Percentiles rank a stretch among this genome's conserved stretches.
Evolutionary conservation across 2,888 invertebrate species (phyloP).

Genomic region (Tetragnatha montana): DNA sequence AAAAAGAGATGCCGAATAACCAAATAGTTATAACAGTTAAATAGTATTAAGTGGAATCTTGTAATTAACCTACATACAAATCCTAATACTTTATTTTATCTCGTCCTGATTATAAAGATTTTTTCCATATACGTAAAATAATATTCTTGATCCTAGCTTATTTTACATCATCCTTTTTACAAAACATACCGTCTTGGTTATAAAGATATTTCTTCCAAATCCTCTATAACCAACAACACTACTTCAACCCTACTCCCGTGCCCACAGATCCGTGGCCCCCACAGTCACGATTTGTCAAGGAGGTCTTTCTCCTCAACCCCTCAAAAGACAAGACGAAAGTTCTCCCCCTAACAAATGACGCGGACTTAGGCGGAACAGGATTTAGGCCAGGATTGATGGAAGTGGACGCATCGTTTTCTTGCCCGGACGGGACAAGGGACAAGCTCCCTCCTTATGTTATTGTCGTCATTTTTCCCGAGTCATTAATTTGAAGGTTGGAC

Average conservation of each 20-base stretch:
- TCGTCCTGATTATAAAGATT: too few relatives aligned
- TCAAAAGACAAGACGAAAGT: neutral
- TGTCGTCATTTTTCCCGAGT: constrained; percentile 44
- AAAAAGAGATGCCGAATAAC: too few relatives aligned
- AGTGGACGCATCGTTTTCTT: constrained; percentile 8
- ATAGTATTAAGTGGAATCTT: too few relatives aligned
- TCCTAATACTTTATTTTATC: too few relatives aligned
- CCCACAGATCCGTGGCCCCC: neutral
- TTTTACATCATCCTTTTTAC: too few relatives aligned
- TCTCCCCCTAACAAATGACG: constrained; percentile 21
- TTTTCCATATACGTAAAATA: too few relatives aligned
- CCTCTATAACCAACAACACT: neutral
- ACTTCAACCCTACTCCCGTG: neutral
- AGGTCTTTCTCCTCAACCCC: neutral
- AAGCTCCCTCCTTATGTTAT: constrained; percentile 34
- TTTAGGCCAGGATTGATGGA: constrained; percentile 29
- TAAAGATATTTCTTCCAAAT: neutral
- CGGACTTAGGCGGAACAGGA: neutral
- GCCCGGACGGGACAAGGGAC: constrained; percentile 35
- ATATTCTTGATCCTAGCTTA: too few relatives aligned
- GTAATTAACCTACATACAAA: too few relatives aligned
- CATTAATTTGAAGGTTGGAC: constrained; percentile 40
- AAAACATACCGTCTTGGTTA: neutral
- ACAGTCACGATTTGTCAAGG: neutral
- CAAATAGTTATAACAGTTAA: too few relatives aligned